Evolutionary conservation across 1,140 invertebrate genomes (phyloP), one percentile per base, ranked within the genome.

Genomic region (Drosophila ficusphila): DNA sequence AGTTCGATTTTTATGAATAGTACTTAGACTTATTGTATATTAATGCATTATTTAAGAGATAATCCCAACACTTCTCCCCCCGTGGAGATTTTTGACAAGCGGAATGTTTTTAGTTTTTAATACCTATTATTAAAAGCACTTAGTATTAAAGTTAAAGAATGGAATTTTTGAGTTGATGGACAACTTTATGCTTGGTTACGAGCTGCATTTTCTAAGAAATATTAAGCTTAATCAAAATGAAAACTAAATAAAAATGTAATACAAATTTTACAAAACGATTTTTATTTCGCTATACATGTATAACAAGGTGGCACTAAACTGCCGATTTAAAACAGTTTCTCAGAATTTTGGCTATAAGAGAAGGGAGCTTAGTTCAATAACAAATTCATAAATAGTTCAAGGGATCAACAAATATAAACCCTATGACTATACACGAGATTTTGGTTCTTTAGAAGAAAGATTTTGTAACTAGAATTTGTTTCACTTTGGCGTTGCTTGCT

Each of bases 381-480:
- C 52, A 65, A 36, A 61, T 68, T 42, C 33, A 72, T 53, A 62
- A 72, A 72, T 61, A 49, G 39, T 51, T 58, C 16, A 33, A 70
- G 42, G 21, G 46, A 29, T 70, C 67, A 71, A 72, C 69, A 72
- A 53, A 34, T 47, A 51, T 39, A 12, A 29, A 48, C 49, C 42
- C 52, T 72, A 38, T 51, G 16, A 23, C 34, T 67, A 54, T 31
- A 74, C 60, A 61, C 48, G 76, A 85, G 79, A 85, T 85, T 85
- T 79, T 54, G 21, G 34, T 86, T 72, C 79, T 86, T 86, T 76
- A 62, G 41, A 86, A 86, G 79, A 83, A 72, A 68, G 56, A 31
- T 49, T 57, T 65, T 65, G 31, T 56, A 79, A 64, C 65, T 69
- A 85, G 61, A 68, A 60, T 62, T 79, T 72, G 61, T 57, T 82